These are phyloP conservation scores for Protobothrops mucrosquamatus DNA, from an alignment of 2,113 vertebrate species.

Conservation along the genomic window DNA sequence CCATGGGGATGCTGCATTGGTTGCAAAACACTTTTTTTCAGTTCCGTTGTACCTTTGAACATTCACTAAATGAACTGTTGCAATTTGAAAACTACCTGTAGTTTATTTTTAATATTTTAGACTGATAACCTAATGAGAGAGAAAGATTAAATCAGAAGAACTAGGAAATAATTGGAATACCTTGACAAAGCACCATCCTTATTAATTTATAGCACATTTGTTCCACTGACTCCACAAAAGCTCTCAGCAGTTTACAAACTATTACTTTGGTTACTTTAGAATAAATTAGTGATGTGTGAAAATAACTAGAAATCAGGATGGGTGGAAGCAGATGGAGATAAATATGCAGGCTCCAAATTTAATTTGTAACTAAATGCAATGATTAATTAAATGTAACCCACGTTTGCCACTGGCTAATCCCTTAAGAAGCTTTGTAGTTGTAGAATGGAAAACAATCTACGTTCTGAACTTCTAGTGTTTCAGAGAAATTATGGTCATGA, in stretches of 20 bases:
- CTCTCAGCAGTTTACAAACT: not conserved
- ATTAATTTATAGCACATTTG: not conserved
- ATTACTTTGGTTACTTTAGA: not conserved
- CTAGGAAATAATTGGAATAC: not conserved
- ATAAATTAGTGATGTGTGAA: not conserved
- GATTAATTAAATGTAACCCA: not conserved
- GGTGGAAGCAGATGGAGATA: not conserved
- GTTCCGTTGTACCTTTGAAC: no score
- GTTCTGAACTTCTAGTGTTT: no score
- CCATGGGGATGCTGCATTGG: no score
- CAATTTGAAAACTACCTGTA: no score
- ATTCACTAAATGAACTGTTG: no score
- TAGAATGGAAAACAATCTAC: not conserved
- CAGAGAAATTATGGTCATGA: fast-evolving
- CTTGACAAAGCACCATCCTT: not conserved
- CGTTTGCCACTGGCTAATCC: not conserved
- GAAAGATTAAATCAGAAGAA: not conserved
- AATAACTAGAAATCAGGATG: not conserved
- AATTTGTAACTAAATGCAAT: not conserved
- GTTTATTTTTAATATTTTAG: not conserved
- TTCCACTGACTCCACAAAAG: not conserved
- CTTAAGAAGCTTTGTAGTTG: not conserved
- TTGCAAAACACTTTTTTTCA: no score
- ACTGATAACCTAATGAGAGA: not conserved
- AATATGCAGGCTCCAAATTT: not conserved